phyloP scores from a whole-genome alignment of 2,797 vertebrate species.

The Rhabdophis nuchalis region DNA sequence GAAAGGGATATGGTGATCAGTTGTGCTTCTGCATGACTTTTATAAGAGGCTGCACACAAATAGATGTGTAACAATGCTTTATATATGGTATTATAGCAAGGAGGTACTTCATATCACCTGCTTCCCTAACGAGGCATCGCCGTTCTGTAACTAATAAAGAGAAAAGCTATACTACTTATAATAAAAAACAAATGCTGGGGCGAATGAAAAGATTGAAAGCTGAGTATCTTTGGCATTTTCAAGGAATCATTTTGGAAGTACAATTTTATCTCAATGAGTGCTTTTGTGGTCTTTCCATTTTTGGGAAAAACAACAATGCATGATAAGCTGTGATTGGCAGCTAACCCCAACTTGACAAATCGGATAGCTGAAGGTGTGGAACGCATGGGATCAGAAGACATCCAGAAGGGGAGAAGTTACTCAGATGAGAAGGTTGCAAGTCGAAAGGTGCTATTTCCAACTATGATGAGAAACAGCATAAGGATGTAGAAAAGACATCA shows the following conservation, averaged over 20 bases:
- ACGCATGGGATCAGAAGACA: background rate
- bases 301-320: slow-evolving; percentile 3
- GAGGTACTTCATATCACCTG: slow-evolving; percentile 32
- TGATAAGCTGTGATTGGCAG: background rate
- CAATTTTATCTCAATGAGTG: slow-evolving; percentile 15
- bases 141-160: slow-evolving; percentile 19
- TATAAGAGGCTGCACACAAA: slow-evolving; percentile 27
- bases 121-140: slow-evolving; percentile 4
- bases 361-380: background rate
- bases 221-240: slow-evolving; percentile 3
- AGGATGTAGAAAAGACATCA: background rate
- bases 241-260: slow-evolving; percentile 23
- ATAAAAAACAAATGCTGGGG: slow-evolving; percentile 6
- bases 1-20: slow-evolving; percentile 34
- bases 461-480: slow-evolving; percentile 1
- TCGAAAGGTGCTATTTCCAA: slow-evolving; percentile 6
- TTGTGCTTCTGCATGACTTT: slow-evolving; percentile 32
- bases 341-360: background rate
- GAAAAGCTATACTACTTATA: background rate
- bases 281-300: background rate
- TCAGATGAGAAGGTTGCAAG: background rate
- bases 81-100: slow-evolving; percentile 2
- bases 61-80: slow-evolving; percentile 20
- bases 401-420: background rate
- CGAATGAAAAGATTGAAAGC: background rate